These are phyloP conservation scores for Heliocidaris tuberculata DNA, from an alignment of 35 echinoderm and acorn worm species.

Conservation along the genomic window DNA sequence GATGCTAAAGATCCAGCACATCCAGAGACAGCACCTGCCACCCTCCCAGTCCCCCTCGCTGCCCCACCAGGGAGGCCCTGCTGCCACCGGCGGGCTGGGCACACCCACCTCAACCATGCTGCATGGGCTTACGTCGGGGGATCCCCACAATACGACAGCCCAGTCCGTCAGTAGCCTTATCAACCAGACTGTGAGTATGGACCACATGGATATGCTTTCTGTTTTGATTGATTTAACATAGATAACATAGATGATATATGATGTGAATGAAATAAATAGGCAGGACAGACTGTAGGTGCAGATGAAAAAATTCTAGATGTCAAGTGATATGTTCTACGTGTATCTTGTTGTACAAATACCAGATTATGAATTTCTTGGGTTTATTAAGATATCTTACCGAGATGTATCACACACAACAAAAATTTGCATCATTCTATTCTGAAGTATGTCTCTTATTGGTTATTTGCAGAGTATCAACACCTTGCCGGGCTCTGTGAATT, in stretches of 20 bases:
- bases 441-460: background rate
- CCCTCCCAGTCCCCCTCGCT: constrained; percentile 40
- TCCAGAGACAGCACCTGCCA: constrained; percentile 66
- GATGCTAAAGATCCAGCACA: constrained; percentile 62
- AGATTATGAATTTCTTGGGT: too few species aligned
- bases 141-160: constrained; percentile 32
- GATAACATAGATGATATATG: too few species aligned
- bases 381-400: too few species aligned
- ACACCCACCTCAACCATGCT: constrained; percentile 27
- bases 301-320: too few species aligned
- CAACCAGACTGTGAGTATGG: constrained; percentile 31
- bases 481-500: constrained; percentile 27
- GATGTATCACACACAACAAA: too few species aligned
- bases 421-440: background rate
- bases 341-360: too few species aligned
- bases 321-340: too few species aligned
- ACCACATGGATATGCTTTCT: too few species aligned
- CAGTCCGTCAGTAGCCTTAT: constrained; percentile 48
- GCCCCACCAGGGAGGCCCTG: constrained; percentile 23
- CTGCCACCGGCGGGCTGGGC: background rate
- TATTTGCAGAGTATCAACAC: constrained; percentile 34
- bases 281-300: too few species aligned
- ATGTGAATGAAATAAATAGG: too few species aligned
- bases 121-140: constrained; percentile 29
- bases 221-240: too few species aligned